Conservation (phyloP, 2,113 vertebrate genomes). For the Scomber japonicus region DNA sequence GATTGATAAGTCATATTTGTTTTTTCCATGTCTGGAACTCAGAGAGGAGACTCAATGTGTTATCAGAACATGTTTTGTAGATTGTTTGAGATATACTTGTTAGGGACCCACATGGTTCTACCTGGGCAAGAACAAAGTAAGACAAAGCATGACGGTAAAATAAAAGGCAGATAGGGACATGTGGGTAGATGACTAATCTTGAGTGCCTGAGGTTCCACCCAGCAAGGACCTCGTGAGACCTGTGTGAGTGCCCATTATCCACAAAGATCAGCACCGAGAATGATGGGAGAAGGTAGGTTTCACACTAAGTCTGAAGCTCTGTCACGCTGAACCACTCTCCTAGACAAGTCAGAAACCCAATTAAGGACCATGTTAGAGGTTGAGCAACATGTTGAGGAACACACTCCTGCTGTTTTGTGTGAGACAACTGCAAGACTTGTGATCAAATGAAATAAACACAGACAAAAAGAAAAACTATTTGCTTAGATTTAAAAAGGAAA, state of each 20-base stretch:
- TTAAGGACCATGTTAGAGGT: constrained; percentile 65
- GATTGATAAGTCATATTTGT: constrained; percentile 72
- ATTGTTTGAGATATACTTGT: constrained; percentile 75
- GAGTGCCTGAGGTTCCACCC: constrained; percentile 63
- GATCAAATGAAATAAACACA: constrained; percentile 56
- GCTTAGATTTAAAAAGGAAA: constrained; percentile 14
- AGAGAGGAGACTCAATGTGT: constrained; percentile 60
- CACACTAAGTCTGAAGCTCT: constrained; percentile 37
- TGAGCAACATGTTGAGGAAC: constrained; percentile 47
- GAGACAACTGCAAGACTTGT: constrained; percentile 7
- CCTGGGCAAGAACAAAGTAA: constrained; percentile 75
- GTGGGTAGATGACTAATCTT: constrained; percentile 75
- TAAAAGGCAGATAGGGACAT: constrained; percentile 66
- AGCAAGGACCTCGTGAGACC: constrained; percentile 43
- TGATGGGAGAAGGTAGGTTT: constrained; percentile 60
- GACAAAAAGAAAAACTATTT: constrained; percentile 22
- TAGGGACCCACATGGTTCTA: constrained; percentile 65
- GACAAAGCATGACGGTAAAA: constrained; percentile 76
- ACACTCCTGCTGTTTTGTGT: constrained; percentile 47
- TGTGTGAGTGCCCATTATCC: constrained; percentile 60
- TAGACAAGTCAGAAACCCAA: constrained; percentile 66
- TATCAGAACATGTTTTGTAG: constrained; percentile 71
- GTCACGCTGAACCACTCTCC: constrained; percentile 63
- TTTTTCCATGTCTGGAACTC: constrained; percentile 64
- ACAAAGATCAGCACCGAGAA: constrained; percentile 58